Evolutionary conservation across 2,888 invertebrate species (phyloP), one percentile per base, ranked within the genome.

Genomic region (Agonopterix arenella): DNA sequence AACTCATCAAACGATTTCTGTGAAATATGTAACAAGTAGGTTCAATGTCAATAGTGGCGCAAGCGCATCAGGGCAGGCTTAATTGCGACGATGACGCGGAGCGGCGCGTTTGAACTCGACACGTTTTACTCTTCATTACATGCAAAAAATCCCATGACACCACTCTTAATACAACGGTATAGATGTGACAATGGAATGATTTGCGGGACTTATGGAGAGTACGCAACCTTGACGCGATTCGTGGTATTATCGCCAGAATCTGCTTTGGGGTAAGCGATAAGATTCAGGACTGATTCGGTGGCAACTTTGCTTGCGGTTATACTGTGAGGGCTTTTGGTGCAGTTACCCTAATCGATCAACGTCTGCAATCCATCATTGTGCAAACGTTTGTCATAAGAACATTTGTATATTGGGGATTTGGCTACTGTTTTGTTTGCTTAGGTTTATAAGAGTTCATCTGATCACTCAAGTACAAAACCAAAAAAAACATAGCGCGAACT

Each of bases 21-120:
- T 84, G 85, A 85, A 86, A 80, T 81, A 76, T 79, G 83, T 80
- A 78, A 76, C 78, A 70, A 75, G 74, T 50, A 50, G 72, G 83
- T 80, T 86, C 84, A 88, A 84, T 86, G 86, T 88, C 86, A 86
- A 84, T 82, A 82, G 73, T 84, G 82, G 83, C 80, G 78, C 76
- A 73, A 74, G 18, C 47, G 47, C 66, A 65, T 64, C 58, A 59
- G 61, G 72, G 74, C 46, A 60, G 57, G 78, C 77, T 73, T 84
- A 84, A 85, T 86, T 86, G 84, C 69, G 72, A 61, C 62, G 73
- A 69, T 73, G 76, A 70, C 73, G 68, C 63, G 68, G 52, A 54
- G 78, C 84, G 84, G 84, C 77, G 67, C 73, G 75, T 85, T 86
- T 85, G 83, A 80, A 67, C 70, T 62, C 70, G 58, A 73, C 80